Evolutionary conservation across 2,797 vertebrate genomes (phyloP).

Genomic region (Euphonia xanthogaster): DNA sequence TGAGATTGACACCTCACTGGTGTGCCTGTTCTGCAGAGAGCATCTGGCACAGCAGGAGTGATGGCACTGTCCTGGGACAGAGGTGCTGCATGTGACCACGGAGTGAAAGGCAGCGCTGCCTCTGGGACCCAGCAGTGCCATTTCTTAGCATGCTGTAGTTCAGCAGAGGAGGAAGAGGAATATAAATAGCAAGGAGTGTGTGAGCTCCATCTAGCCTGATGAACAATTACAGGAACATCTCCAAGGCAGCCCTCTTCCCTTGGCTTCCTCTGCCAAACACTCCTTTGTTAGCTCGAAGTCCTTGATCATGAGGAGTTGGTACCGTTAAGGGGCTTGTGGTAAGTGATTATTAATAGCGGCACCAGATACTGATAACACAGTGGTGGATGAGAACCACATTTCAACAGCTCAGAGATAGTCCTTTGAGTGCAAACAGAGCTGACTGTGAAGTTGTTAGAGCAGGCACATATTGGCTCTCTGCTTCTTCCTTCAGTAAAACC

Average conservation of each 20-base stretch:
- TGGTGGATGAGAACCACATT: slow-evolving; percentile 26
- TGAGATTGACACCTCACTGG: background rate
- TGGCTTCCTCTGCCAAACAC: slow-evolving; percentile 28
- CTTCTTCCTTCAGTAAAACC: slow-evolving; percentile 39
- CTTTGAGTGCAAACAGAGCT: slow-evolving; percentile 3
- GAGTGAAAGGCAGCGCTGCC: background rate
- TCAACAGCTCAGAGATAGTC: slow-evolving; percentile 41
- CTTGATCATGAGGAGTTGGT: slow-evolving; percentile 29
- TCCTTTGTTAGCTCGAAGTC: slow-evolving; percentile 19
- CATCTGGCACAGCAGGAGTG: background rate
- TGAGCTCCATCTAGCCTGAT: slow-evolving; percentile 14
- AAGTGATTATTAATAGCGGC: slow-evolving; percentile 47
- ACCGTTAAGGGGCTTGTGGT: slow-evolving; percentile 44
- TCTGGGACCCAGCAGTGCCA: background rate
- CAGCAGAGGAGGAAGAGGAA: background rate
- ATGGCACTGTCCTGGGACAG: background rate
- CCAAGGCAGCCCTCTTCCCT: slow-evolving; percentile 35
- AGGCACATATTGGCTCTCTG: background rate
- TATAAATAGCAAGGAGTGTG: slow-evolving; percentile 49
- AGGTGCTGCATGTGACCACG: background rate
- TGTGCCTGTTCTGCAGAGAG: background rate
- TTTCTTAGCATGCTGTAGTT: background rate
- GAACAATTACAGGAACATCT: slow-evolving; percentile 56
- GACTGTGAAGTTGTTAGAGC: background rate
- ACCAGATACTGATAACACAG: slow-evolving; percentile 39